Conservation (phyloP, 1,140 invertebrate genomes). For the Achroia grisella region DNA sequence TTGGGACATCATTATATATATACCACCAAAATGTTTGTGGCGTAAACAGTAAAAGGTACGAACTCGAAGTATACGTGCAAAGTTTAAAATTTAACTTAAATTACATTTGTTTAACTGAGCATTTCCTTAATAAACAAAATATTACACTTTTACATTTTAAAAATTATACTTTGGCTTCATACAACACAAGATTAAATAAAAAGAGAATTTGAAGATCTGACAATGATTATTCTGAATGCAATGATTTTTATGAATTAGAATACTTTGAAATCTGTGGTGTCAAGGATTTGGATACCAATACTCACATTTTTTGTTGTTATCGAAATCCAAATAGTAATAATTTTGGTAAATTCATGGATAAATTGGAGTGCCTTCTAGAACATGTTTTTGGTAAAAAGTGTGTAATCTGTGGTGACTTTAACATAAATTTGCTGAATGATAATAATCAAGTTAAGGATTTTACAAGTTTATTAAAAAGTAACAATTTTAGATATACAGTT, state of each 20-base stretch:
- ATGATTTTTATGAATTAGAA: constrained; percentile 4
- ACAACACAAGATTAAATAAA: constrained; percentile 7
- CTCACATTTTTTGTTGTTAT: constrained; percentile 8
- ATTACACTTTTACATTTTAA: not conserved
- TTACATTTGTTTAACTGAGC: constrained; percentile 5
- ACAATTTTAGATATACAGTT: constrained; percentile 6
- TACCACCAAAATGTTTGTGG: constrained; percentile 11
- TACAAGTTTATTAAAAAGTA: not conserved
- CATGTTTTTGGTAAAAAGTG: constrained; percentile 6
- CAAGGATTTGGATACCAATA: not conserved
- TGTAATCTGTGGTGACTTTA: constrained; percentile 8
- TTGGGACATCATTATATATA: too few species aligned
- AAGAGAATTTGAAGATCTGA: constrained; percentile 1
- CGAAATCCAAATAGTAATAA: constrained; percentile 4
- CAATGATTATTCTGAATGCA: too few species aligned
- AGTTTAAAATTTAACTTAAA: too few species aligned
- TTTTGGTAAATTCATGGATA: constrained; percentile 3
- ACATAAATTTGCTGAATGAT: constrained; percentile 2
- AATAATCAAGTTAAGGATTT: not conserved
- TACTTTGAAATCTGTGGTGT: constrained; percentile 10
- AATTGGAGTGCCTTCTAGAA: constrained; percentile 6
- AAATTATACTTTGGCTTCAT: constrained; percentile 1
- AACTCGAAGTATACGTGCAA: constrained; percentile 6
- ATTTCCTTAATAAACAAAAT: constrained; percentile 3
- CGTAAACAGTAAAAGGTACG: not conserved